phyloP scores from a whole-genome alignment of 2,888 invertebrate species.

The Unio pictorum region DNA sequence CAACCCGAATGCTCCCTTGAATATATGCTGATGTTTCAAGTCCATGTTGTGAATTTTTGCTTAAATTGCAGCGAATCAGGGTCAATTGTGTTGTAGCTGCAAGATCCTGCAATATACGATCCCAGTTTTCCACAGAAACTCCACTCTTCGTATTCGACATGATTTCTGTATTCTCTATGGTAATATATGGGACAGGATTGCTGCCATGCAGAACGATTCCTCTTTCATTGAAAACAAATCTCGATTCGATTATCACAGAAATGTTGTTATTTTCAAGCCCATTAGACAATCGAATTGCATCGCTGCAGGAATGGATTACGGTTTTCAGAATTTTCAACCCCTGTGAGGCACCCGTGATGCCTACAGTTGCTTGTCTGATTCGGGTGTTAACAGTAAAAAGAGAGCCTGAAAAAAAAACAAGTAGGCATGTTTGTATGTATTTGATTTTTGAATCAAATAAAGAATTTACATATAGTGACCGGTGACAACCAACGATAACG shows the following conservation, averaged over 20 bases:
- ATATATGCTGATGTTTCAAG: not conserved
- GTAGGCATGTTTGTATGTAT: too few species aligned
- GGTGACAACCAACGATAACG: too few species aligned
- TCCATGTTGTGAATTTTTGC: not conserved
- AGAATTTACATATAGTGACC: too few species aligned
- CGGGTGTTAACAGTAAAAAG: not conserved
- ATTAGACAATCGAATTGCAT: not conserved
- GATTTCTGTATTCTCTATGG: not conserved
- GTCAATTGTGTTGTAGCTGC: not conserved
- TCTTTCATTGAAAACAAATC: too few species aligned
- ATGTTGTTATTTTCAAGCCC: not conserved
- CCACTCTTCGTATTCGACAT: constrained; percentile 1
- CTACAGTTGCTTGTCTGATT: constrained; percentile 6
- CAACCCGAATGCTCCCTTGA: too few species aligned
- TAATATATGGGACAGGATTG: not conserved
- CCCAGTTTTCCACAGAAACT: constrained; percentile 5
- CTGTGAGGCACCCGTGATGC: constrained; percentile 3
- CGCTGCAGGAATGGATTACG: not conserved
- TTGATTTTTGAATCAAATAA: too few species aligned
- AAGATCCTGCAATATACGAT: not conserved
- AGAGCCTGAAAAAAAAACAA: not conserved
- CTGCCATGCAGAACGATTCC: not conserved
- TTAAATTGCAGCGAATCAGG: too few species aligned
- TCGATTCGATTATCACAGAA: too few species aligned
- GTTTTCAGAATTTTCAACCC: not conserved